Evolutionary conservation across 2,797 vertebrate species (phyloP), one percentile per base, ranked within the genome.

Genomic region (Sphaeramia orbicularis): DNA sequence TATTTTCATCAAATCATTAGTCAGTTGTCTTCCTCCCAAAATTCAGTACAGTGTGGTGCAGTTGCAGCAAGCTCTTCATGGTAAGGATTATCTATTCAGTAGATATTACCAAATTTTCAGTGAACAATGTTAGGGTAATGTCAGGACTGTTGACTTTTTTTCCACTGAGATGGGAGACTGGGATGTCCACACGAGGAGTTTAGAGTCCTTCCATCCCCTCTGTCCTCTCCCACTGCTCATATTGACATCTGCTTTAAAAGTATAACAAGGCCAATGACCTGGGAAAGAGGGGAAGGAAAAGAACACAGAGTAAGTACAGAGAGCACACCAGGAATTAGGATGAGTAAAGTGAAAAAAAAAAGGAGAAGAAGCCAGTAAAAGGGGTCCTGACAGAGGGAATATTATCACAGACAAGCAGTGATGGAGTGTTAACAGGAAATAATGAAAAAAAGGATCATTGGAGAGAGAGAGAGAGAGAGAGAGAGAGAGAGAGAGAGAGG

Each of bases 201-300:
- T 36, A 69, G 52, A 61, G 48, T 55, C 62, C 71, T 45, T 50
- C 37, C 45, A 47, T 43, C 44, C 18, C 71, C 70, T 75, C 41
- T 49, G 55, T 62, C 56, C 18, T 41, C 62, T 54, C 59, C 0
- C 67, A 15, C 24, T 6, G 7, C 75, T 67, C 7, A 7, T 62
- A 58, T 70, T 38, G 74, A 75, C 74, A 71, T 72, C 52, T 74
- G 65, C 70, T 76, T 61, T 30, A 76, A 57, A 61, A 70, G 50
- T 57, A 72, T 30, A 61, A 63, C 58, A 15, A 43, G 58, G 57
- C 69, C 63, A 72, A 79, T 86, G 80, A 79, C 65, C 69, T 4
- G 1, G 19, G 45, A 59, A 56, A 73, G 65, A 64, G 42, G 37
- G 41, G 40, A 45, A 51, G 40, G 54, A 40, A 21, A 24, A 40